Evolutionary conservation across 2,113 vertebrate species (phyloP), one percentile per base, ranked within the genome.

Genomic region (Mus spicilegus): DNA sequence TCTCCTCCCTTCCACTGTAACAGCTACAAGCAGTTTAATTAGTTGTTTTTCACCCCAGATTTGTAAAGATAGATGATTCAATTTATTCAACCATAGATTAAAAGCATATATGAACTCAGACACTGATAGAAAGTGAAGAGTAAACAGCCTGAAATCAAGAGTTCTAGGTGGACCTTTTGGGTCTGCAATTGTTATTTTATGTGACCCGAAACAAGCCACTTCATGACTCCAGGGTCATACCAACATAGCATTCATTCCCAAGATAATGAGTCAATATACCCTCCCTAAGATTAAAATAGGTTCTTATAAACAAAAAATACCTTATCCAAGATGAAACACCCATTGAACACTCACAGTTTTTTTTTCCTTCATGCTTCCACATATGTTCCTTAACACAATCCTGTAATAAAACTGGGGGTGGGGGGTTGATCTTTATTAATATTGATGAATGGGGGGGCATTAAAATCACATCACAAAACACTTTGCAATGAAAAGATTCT

Each of bases 21-120:
- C 92, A 70, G 87, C 92, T 95, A 97, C 95, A 97, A 96, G 95
- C 85, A 93, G 76, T 92, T 96, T 96, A 98, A 98, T 98, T 97
- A 97, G 96, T 93, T 91, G 89, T 87, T 97, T 96, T 97, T 98
- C 93, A 97, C 94, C 86, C 88, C 86, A 80, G 91, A 93, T 92
- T 95, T 96, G 93, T 96, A 97, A 97, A 96, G 96, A 97, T 91
- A 95, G 91, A 97, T 1, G 90, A 97, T 97, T 97, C 95, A 89
- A 93, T 97, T 97, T 98, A 93, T 94, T 80, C 91, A 93, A n/a
- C 87, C 78, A 95, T 82, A 96, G 92, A 95, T 91, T 92, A 97
- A 97, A 87, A 63, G 82, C 36, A n/a, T 73, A 30, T 96, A 93
- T 91, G 94, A 97, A 96, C 89, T 85, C 33, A 82, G 4, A 28